phyloP scores from a whole-genome alignment of 2,797 vertebrate genomes.

The Columba guinea region DNA sequence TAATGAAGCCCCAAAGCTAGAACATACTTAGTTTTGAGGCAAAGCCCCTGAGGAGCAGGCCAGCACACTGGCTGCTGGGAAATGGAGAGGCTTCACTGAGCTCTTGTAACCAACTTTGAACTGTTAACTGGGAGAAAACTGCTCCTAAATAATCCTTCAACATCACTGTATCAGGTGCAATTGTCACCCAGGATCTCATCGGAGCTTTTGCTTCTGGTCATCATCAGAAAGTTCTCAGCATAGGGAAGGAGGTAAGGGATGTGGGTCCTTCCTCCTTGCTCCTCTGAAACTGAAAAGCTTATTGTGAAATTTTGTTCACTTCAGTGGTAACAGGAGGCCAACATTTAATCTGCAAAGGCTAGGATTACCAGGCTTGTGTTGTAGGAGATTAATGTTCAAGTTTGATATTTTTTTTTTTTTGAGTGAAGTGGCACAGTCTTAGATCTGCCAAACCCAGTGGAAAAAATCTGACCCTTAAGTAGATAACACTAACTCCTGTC shows the following conservation, averaged over 20 bases:
- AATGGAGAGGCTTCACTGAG: neutral
- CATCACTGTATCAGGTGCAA: neutral
- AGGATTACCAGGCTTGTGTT: neutral
- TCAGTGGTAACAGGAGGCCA: neutral
- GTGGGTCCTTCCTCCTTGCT: neutral
- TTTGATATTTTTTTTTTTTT: neutral
- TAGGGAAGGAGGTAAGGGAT: neutral
- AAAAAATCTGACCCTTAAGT: neutral
- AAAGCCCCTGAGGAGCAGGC: neutral
- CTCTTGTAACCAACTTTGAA: neutral
- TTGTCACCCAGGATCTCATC: neutral
- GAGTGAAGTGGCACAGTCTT: neutral
- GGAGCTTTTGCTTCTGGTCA: neutral
- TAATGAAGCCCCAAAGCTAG: neutral
- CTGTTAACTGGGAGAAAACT: neutral
- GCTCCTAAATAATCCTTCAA: neutral
- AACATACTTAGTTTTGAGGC: neutral
- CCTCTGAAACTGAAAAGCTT: neutral
- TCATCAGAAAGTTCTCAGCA: neutral
- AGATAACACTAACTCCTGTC: neutral
- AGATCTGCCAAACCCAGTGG: neutral
- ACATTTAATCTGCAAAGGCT: neutral
- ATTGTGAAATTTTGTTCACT: constrained; percentile 8
- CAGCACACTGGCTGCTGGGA: neutral
- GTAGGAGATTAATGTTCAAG: neutral